These are phyloP conservation scores for Zoanthus sansibaricus DNA, from an alignment of 92 coral and sea anemone species.

Conservation along the genomic window DNA sequence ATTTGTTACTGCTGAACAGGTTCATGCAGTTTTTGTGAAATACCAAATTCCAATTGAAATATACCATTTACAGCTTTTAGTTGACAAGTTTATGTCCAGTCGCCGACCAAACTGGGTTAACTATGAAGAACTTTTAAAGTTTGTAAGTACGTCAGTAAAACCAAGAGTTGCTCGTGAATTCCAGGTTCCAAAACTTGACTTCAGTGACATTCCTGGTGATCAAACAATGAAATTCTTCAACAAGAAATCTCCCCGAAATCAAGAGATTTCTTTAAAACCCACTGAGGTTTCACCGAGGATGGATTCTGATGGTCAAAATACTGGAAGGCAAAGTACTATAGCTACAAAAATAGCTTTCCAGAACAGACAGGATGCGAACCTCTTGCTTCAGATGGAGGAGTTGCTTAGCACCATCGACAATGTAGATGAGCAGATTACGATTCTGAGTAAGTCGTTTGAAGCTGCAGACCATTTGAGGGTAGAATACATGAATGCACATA, in stretches of 20 bases:
- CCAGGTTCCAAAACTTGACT: slow-evolving; percentile 66
- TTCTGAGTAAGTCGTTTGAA: slow-evolving; percentile 61
- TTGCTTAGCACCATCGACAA: slow-evolving; percentile 58
- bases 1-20: slow-evolving; percentile 78
- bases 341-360: slow-evolving; percentile 78
- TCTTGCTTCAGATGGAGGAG: slow-evolving; percentile 78
- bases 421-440: slow-evolving; percentile 52
- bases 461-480: slow-evolving; percentile 55
- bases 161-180: slow-evolving; percentile 47
- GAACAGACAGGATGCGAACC: slow-evolving; percentile 79
- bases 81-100: slow-evolving; percentile 78
- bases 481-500: slow-evolving; percentile 72
- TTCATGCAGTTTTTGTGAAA: slow-evolving; percentile 66
- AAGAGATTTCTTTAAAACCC: slow-evolving; percentile 75
- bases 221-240: slow-evolving; percentile 52
- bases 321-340: slow-evolving; percentile 82
- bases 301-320: slow-evolving; percentile 45
- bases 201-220: slow-evolving; percentile 59
- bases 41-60: slow-evolving; percentile 71
- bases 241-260: slow-evolving; percentile 54
- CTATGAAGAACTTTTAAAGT: slow-evolving; percentile 83
- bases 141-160: slow-evolving; percentile 62
- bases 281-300: slow-evolving; percentile 81
- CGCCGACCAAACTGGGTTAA: slow-evolving; percentile 87
- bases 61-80: slow-evolving; percentile 50